Percentiles rank a stretch among this genome's conserved stretches.
Evolutionary conservation across 2,888 invertebrate genomes (phyloP).

Genomic region (Creontiades dilutus): DNA sequence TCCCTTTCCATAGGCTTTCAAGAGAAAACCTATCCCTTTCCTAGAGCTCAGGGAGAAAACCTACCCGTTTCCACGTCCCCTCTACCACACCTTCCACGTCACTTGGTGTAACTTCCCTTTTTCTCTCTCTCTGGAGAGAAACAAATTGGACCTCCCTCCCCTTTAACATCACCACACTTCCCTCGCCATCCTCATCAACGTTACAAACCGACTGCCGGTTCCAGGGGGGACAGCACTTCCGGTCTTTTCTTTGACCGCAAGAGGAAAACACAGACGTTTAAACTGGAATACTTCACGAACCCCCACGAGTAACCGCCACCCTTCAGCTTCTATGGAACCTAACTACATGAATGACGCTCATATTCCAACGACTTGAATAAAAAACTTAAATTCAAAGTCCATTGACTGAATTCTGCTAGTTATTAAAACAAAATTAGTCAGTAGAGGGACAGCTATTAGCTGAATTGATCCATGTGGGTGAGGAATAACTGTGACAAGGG

Average conservation of each 20-base stretch:
- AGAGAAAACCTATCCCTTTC: too few species aligned
- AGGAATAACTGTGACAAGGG: too few species aligned
- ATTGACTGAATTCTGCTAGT: too few species aligned
- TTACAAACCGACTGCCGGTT: conserved; percentile 17
- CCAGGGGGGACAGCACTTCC: not conserved
- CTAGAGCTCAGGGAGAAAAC: conserved; percentile 11
- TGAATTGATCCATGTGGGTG: too few species aligned
- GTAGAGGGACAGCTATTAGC: too few species aligned
- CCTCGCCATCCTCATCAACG: not conserved
- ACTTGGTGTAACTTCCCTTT: not conserved
- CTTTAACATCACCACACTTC: not conserved
- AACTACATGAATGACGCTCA: too few species aligned
- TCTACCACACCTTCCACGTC: not conserved
- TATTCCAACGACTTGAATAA: too few species aligned
- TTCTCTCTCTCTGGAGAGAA: not conserved
- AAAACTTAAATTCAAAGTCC: too few species aligned
- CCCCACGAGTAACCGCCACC: not conserved
- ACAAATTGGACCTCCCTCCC: conserved; percentile 26
- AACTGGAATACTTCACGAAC: not conserved
- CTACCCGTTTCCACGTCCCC: not conserved
- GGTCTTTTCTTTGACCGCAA: conserved; percentile 44
- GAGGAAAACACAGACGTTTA: conserved; percentile 20
- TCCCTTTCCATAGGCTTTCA: too few species aligned
- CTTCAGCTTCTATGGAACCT: too few species aligned
- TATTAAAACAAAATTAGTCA: too few species aligned